Conservation (phyloP, 2,797 vertebrate genomes). For the Diceros bicornis region DNA sequence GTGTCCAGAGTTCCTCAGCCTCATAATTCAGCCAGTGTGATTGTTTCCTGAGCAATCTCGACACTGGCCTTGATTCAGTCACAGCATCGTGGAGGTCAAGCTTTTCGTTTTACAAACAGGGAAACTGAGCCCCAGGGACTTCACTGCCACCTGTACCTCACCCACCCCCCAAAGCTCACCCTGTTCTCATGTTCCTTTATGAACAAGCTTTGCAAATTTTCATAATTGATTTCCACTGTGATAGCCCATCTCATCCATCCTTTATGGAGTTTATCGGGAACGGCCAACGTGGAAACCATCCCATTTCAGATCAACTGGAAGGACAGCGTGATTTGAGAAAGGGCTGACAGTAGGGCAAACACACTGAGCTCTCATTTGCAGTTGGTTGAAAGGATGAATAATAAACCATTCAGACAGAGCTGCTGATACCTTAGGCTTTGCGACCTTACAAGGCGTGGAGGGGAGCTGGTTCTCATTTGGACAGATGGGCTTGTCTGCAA, state of each 20-base stretch:
- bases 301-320: rapidly evolving
- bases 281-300: rapidly evolving
- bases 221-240: rapidly evolving
- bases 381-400: not conserved
- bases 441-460: not conserved
- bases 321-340: not conserved
- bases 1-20: not conserved
- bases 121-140: not conserved
- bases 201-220: not conserved
- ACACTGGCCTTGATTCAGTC: rapidly evolving
- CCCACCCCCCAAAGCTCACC: not conserved
- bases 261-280: rapidly evolving
- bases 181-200: rapidly evolving
- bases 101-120: not conserved
- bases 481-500: constrained; percentile 56
- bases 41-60: not conserved
- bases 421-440: not conserved
- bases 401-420: too few species aligned
- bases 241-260: rapidly evolving
- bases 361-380: not conserved
- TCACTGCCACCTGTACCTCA: rapidly evolving
- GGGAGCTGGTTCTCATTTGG: not conserved
- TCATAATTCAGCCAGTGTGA: not conserved
- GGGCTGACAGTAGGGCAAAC: not conserved
- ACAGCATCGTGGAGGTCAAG: rapidly evolving